Conservation (phyloP, 1,140 invertebrate species). For the Pogonognathellus flavescens region DNA sequence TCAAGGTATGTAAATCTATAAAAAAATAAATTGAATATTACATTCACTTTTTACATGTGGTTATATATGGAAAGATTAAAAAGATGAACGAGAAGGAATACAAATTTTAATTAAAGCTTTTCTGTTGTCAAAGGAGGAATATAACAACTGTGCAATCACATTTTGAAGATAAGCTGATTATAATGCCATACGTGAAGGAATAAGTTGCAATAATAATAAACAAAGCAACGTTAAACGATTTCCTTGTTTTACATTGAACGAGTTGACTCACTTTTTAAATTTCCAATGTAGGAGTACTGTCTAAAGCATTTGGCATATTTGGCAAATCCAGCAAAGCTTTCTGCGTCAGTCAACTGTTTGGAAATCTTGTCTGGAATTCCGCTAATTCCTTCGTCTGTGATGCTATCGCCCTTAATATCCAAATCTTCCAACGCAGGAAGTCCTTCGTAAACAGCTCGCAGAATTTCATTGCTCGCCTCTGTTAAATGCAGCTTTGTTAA, state of each 20-base stretch:
- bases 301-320: conserved; percentile 49
- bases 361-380: conserved; percentile 49
- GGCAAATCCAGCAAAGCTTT: conserved; percentile 50
- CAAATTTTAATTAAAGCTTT: no score
- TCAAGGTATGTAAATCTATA: conserved; percentile 20
- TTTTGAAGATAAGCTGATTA: no score
- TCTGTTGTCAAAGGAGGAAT: no score
- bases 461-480: conserved; percentile 23
- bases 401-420: conserved; percentile 29
- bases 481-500: conserved; percentile 31
- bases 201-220: no score
- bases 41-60: no score
- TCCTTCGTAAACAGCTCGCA: conserved; percentile 21
- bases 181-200: no score
- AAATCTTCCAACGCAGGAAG: conserved; percentile 24
- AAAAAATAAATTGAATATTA: not conserved
- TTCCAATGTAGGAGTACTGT: conserved; percentile 33
- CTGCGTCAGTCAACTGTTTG: conserved; percentile 43
- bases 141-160: no score
- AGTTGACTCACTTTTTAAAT: conserved; percentile 18
- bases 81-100: no score
- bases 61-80: no score
- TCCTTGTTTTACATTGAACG: no score
- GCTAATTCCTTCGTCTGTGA: conserved; percentile 37
- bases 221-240: no score